Percentiles rank a stretch among this genome's conserved stretches.
Evolutionary conservation across 2,797 vertebrate species (phyloP).

Genomic region (Lutjanus campechanus): DNA sequence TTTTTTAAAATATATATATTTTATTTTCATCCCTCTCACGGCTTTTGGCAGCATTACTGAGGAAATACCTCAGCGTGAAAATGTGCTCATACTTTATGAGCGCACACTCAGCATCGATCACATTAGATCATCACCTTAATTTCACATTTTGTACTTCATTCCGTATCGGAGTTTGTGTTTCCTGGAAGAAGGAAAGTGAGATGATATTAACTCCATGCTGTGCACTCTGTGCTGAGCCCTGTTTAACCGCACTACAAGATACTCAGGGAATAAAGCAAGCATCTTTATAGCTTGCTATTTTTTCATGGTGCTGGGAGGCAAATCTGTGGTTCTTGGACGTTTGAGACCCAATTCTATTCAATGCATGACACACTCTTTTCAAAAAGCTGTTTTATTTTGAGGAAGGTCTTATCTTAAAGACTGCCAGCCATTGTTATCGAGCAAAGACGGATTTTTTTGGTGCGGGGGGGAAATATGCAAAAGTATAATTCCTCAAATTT

Average conservation of each 20-base stretch:
- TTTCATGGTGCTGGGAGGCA: background rate
- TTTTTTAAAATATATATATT: background rate
- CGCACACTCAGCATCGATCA: background rate
- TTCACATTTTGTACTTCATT: background rate
- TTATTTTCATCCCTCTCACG: background rate
- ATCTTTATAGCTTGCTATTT: background rate
- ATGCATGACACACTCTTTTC: constrained; percentile 23
- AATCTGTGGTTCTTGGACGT: constrained; percentile 38
- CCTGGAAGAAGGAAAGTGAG: background rate
- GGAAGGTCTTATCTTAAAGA: constrained; percentile 36
- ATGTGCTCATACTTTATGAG: background rate
- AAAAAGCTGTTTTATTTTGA: constrained; percentile 28
- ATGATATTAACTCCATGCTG: background rate
- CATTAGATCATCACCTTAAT: background rate
- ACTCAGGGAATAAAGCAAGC: constrained; percentile 1
- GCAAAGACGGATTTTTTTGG: constrained; percentile 45
- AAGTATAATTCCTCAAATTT: constrained; percentile 52
- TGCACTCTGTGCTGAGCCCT: background rate
- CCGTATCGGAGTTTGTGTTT: background rate
- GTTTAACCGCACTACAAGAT: background rate
- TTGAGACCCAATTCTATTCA: constrained; percentile 13
- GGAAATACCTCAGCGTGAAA: background rate
- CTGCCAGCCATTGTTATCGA: constrained; percentile 43
- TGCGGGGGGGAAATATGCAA: constrained; percentile 36
- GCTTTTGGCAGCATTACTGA: background rate